A percentile compares a stretch with the other conserved stretches of the same genome.
Evolutionary conservation across 2,797 vertebrate genomes (phyloP).

Genomic region (Melanotaenia trifasciata): DNA sequence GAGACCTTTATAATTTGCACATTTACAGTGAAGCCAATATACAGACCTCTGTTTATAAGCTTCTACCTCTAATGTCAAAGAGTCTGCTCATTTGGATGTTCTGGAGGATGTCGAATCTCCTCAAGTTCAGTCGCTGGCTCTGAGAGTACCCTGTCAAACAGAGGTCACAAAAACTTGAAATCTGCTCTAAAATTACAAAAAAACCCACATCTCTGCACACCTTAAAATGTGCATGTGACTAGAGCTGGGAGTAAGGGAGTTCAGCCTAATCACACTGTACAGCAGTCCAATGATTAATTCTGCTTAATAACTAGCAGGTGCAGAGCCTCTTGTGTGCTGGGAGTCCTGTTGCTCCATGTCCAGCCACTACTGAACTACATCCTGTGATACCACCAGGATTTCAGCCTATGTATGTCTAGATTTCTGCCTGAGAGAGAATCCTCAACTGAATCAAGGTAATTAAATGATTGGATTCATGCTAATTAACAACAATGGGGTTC

Average conservation of each 20-base stretch:
- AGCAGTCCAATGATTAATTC: conserved; percentile 67
- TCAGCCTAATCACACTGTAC: conserved; percentile 63
- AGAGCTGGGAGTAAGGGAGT: conserved; percentile 40
- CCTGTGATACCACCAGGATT: conserved; percentile 63
- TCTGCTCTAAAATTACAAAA: conserved; percentile 29
- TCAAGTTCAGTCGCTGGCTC: conserved; percentile 72
- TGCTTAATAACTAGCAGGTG: conserved; percentile 73
- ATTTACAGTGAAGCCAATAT: not conserved
- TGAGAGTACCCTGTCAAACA: conserved; percentile 84
- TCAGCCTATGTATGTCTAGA: conserved; percentile 71
- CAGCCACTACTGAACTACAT: conserved; percentile 65
- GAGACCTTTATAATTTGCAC: conserved; percentile 1
- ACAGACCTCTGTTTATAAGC: not conserved
- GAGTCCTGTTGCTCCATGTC: conserved; percentile 66
- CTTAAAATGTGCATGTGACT: conserved; percentile 17
- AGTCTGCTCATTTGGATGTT: conserved; percentile 90
- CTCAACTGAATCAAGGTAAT: conserved; percentile 98
- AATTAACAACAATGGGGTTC: conserved; percentile 99
- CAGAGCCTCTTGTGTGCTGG: conserved; percentile 45
- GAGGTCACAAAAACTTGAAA: conserved; percentile 42
- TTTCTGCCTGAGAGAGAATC: conserved; percentile 78
- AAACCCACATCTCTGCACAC: conserved; percentile 22
- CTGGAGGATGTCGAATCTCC: conserved; percentile 83
- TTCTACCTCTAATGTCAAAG: conserved; percentile 88
- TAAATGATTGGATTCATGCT: conserved; percentile 99